phyloP scores from a whole-genome alignment of 2,797 vertebrate species.

The Gephyroberyx darwinii region DNA sequence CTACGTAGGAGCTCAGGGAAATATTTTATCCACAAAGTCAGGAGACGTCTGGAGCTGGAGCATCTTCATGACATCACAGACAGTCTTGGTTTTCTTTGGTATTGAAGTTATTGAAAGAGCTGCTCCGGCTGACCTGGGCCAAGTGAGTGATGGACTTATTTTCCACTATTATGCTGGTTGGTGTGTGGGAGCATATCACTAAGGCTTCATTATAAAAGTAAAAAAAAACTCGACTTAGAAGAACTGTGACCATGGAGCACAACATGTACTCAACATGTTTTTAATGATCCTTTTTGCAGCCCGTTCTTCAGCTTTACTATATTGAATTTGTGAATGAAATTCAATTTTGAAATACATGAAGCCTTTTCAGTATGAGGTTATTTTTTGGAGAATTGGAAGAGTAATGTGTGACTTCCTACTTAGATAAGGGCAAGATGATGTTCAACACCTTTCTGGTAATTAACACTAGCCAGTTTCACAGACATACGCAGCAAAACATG shows the following conservation, averaged over 20 bases:
- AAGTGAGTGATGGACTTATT: conserved; percentile 34
- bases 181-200: conserved; percentile 1
- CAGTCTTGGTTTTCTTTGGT: conserved; percentile 2
- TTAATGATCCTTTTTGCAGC: conserved; percentile 15
- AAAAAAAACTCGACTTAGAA: neutral
- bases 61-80: conserved; percentile 53
- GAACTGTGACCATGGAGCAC: neutral
- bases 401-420: conserved; percentile 35
- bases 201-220: neutral
- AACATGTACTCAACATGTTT: neutral
- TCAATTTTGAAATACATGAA: conserved; percentile 1
- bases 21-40: conserved; percentile 56
- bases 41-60: conserved; percentile 43
- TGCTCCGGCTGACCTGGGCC: conserved; percentile 23
- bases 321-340: conserved; percentile 32
- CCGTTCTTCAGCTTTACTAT: conserved; percentile 10
- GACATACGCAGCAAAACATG: conserved; percentile 31
- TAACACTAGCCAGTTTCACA: conserved; percentile 50
- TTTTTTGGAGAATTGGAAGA: conserved; percentile 54
- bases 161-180: conserved; percentile 17
- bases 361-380: conserved; percentile 26
- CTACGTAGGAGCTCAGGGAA: conserved; percentile 43
- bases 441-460: conserved; percentile 62
- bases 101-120: conserved; percentile 13
- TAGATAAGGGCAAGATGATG: conserved; percentile 58